phyloP scores from a whole-genome alignment of 2,797 vertebrate genomes.

The Melanotaenia parkinsoni region DNA sequence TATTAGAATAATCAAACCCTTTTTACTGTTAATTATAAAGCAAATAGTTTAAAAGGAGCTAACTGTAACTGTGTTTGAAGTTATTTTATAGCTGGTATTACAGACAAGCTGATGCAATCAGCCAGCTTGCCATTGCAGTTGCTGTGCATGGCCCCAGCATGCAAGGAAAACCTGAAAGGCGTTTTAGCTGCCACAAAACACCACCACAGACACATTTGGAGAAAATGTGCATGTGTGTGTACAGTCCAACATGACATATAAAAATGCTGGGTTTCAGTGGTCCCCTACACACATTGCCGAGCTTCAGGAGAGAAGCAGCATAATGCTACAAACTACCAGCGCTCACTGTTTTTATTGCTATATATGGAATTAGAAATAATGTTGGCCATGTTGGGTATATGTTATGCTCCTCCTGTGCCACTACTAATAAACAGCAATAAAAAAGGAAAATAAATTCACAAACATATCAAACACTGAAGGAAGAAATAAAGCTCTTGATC shows the following conservation, averaged over 20 bases:
- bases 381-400: slow-evolving; percentile 36
- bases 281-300: slow-evolving; percentile 62
- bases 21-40: slow-evolving; percentile 59
- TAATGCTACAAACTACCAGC: slow-evolving; percentile 63
- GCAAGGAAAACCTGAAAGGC: slow-evolving; percentile 77
- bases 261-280: slow-evolving; percentile 72
- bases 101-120: slow-evolving; percentile 47
- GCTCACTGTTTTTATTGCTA: slow-evolving; percentile 73
- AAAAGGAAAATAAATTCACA: slow-evolving; percentile 33
- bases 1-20: slow-evolving; percentile 67
- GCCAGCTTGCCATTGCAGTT: slow-evolving; percentile 39
- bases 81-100: slow-evolving; percentile 44
- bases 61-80: slow-evolving; percentile 50
- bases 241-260: slow-evolving; percentile 62
- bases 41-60: slow-evolving; percentile 62
- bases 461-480: slow-evolving; percentile 58
- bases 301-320: slow-evolving; percentile 61
- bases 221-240: slow-evolving; percentile 40
- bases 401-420: slow-evolving; percentile 44
- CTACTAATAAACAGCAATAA: slow-evolving; percentile 44
- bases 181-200: slow-evolving; percentile 79
- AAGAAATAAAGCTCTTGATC: slow-evolving; percentile 66
- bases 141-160: slow-evolving; percentile 68
- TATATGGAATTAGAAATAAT: slow-evolving; percentile 55
- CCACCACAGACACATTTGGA: slow-evolving; percentile 51